phyloP scores from a whole-genome alignment of 2,888 invertebrate species.

The Pediacus dermestoides region DNA sequence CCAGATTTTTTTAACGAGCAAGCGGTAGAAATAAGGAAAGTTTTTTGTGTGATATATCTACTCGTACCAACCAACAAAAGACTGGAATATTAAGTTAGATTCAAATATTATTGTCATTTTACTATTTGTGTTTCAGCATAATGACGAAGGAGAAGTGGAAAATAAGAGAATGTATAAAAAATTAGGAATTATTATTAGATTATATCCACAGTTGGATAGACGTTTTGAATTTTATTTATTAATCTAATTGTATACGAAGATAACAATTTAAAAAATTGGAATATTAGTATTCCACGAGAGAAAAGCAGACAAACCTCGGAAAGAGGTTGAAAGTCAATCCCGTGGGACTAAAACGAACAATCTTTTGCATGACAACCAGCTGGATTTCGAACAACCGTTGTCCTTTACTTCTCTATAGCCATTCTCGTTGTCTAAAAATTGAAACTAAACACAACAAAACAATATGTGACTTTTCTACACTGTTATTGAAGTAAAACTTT shows the following conservation, averaged over 20 bases:
- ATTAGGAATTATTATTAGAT: no score
- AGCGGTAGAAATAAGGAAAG: no score
- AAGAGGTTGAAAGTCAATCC: conserved; percentile 44
- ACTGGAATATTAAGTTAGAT: no score
- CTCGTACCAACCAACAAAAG: no score
- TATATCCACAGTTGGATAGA: neutral
- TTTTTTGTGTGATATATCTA: no score
- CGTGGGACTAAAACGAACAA: conserved; percentile 38
- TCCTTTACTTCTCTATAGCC: conserved; percentile 21
- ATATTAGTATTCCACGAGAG: conserved; percentile 43
- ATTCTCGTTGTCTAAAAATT: conserved; percentile 32
- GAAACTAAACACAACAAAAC: conserved; percentile 27
- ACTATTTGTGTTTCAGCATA: no score
- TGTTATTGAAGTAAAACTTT: conserved; percentile 5
- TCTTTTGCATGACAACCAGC: conserved; percentile 43
- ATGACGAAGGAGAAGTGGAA: no score
- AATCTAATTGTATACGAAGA: conserved; percentile 38
- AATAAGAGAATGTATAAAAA: no score
- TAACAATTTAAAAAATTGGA: conserved; percentile 41
- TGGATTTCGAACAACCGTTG: conserved; percentile 28
- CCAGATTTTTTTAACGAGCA: no score
- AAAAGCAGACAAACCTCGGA: conserved; percentile 40
- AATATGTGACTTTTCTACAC: conserved; percentile 6
- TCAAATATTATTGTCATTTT: no score
- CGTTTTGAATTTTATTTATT: conserved; percentile 20